These are phyloP conservation scores for Oscheius sp. DNA, from an alignment of 1,140 invertebrate species.

Conservation along the genomic window DNA sequence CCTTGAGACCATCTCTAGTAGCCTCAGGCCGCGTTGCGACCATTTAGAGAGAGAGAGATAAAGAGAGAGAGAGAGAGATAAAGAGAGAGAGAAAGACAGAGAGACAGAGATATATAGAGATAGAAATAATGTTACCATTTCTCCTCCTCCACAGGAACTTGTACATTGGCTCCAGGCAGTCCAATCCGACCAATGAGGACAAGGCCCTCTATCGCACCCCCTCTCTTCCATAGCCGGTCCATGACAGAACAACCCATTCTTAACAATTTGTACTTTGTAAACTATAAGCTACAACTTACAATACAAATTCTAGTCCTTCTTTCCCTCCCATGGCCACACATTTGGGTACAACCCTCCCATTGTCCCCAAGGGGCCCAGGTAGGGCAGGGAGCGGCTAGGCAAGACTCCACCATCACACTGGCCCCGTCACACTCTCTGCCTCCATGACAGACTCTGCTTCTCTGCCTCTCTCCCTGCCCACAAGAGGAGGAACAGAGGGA, in stretches of 20 bases:
- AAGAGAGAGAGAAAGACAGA: no score
- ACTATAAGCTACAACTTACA: not conserved
- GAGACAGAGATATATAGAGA: no score
- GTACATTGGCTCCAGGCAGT: conserved; percentile 74
- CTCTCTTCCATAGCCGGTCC: conserved; percentile 33
- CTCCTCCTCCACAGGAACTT: conserved; percentile 73
- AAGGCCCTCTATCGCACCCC: conserved; percentile 27
- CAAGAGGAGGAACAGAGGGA: conserved; percentile 29
- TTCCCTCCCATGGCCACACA: conserved; percentile 30
- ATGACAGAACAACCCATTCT: conserved; percentile 36
- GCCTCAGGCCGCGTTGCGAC: no score
- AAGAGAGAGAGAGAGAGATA: no score
- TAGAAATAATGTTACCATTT: conserved; percentile 36
- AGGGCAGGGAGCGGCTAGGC: conserved; percentile 25
- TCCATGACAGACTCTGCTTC: conserved; percentile 19
- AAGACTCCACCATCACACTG: conserved; percentile 35
- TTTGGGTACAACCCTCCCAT: conserved; percentile 32
- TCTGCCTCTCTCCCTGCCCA: conserved; percentile 32
- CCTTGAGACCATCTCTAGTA: no score
- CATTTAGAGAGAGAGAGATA: no score
- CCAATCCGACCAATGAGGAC: conserved; percentile 70
- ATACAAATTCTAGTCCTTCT: conserved; percentile 19
- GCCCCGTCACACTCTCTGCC: conserved; percentile 33
- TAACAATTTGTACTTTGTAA: not conserved
- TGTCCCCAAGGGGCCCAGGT: conserved; percentile 35